Conservation (phyloP, 2,113 vertebrate species). For the Amazona guildingii region DNA sequence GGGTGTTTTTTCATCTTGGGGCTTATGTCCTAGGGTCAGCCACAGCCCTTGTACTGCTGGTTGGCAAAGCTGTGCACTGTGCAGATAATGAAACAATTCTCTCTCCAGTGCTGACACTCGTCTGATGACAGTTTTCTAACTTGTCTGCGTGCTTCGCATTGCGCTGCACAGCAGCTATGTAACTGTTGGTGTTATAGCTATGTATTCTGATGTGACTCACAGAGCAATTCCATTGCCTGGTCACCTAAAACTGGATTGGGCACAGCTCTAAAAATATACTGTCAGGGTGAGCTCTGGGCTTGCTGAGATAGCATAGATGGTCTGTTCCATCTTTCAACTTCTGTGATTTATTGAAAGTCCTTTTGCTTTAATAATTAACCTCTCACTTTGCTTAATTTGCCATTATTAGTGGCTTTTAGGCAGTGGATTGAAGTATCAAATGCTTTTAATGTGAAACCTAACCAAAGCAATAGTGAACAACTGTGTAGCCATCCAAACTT, state of each 20-base stretch:
- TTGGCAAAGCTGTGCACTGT: background rate
- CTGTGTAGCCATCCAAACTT: background rate
- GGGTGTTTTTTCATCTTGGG: background rate
- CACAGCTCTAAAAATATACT: background rate
- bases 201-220: background rate
- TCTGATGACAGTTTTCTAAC: background rate
- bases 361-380: background rate
- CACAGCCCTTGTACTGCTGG: background rate
- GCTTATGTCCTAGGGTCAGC: background rate
- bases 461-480: background rate
- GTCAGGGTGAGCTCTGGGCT: background rate
- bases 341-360: background rate
- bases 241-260: background rate
- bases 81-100: background rate
- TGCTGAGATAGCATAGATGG: background rate
- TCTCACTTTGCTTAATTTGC: background rate
- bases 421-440: background rate
- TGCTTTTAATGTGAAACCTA: background rate
- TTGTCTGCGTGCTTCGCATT: background rate
- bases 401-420: background rate
- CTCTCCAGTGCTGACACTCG: background rate
- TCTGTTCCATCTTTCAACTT: background rate
- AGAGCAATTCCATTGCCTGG: background rate
- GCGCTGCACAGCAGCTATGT: background rate
- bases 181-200: background rate